Base-by-base conservation (phyloP, 2,113 vertebrate species). In the Scalopus aquaticus region DNA sequence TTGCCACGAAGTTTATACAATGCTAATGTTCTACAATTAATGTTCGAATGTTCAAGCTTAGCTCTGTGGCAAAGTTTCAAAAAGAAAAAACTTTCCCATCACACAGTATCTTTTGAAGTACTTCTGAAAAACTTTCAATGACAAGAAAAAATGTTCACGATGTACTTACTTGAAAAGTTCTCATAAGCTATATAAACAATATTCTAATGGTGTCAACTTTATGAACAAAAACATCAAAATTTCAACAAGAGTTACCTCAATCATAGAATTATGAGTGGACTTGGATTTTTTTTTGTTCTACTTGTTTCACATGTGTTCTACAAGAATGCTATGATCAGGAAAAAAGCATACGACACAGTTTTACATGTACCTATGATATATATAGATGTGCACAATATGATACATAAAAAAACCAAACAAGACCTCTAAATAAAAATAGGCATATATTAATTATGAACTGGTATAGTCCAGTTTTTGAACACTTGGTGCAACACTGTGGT, bases 381-480 rank as follows among this genome's bases (percentile, higher is more conserved):
- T n/a, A 78, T 37, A 62, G 20, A 54, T 22, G 84, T 54, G 49
- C 8, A 73, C 62, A 46, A 85, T 20, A 73, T 24, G n/a, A 35
- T 20, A 15, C 32, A 42, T 13, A 10, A 30, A n/a, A n/a, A n/a
- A n/a, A n/a, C n/a, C n/a, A n/a, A n/a, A n/a, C n/a, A n/a, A n/a
- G n/a, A n/a, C n/a, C n/a, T n/a, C n/a, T n/a, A n/a, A n/a, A n/a
- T n/a, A n/a, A n/a, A n/a, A 85, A 94, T 13, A 87, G 24, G 37
- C 35, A 93, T 62, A 32, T 79, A 3, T 65, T 86, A 51, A 44
- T 87, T 83, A 87, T 49, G 64, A 90, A 78, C 81, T 42, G n/a
- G 39, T 56, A 96, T 8, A 77, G 62, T 15, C 22, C 37, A 80
- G 39, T 62, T 94, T 92, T 93, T 83, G 54, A 80, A 94, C 32